Evolutionary conservation across 2,888 invertebrate species (phyloP), one percentile per base, ranked within the genome.

Genomic region (Nesidiocoris tenuis): DNA sequence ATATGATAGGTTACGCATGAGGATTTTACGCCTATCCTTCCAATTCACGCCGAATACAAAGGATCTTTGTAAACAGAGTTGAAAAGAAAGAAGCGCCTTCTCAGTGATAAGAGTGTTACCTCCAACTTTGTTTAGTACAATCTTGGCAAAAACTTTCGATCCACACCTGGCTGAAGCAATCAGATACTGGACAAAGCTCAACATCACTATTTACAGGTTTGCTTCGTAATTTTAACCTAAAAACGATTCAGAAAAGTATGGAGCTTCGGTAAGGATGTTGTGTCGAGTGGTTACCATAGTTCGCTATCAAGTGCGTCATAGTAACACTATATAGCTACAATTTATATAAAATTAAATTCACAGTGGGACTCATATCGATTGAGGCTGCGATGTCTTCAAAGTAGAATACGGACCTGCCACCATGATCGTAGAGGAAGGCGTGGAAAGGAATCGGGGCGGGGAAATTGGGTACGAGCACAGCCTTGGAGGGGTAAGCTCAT

Each of bases 401-500:
- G 39, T 12, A 39, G 39, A 39, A 39, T 39, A 39, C 12, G 3
- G 12, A 39, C 12, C 5, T 39, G 39, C 12, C 39, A 39, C 39
- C 12, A 12, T 39, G 39, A 39, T 12, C 3, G 39, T 39, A 39
- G 3, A 39, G 12, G 39, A 39, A 39, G 39, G 39, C 39, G 39
- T n/a, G n/a, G 12, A 39, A 39, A 39, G 39, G 39, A 39, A 39
- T 7, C 3, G 12, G 39, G 39, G n/a, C 3, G 39, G 39, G 66
- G 17, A 59, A 21, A 61, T 22, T 61, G 24, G 70, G 63, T 12
- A 25, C 61, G 72, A 72, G 72, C 72, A 72, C 72, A 72, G 72
- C 72, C 72, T 25, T 72, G 72, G 72, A 63, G 54, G 72, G 72
- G 63, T 72, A 72, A 61, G 72, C 61, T 72, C 72, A 72, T 61